Evolutionary conservation across 2,797 vertebrate species (phyloP).

Genomic region (Mormyrus proboscirostris): DNA sequence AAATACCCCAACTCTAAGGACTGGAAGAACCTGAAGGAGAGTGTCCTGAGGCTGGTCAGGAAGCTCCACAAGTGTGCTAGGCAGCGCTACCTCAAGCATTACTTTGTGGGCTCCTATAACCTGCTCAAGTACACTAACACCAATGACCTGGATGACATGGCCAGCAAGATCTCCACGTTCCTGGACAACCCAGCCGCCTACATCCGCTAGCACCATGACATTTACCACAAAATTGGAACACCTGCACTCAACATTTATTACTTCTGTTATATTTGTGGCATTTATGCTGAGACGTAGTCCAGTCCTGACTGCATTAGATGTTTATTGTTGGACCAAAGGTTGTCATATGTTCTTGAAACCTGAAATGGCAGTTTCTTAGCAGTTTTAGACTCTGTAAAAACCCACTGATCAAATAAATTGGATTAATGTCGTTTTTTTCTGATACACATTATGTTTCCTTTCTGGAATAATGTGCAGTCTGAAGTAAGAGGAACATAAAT

Average conservation of each 20-base stretch:
- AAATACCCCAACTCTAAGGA: constrained; percentile 64
- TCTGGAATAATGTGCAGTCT: not conserved
- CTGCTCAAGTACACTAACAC: constrained; percentile 63
- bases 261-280: not conserved
- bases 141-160: constrained; percentile 60
- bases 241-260: not conserved
- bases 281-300: not conserved
- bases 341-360: not conserved
- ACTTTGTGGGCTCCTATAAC: constrained; percentile 65
- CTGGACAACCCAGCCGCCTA: constrained; percentile 53
- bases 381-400: not conserved
- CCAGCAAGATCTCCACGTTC: constrained; percentile 62
- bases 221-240: not conserved
- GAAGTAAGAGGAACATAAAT: not conserved
- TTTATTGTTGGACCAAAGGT: not conserved
- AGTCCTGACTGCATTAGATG: not conserved
- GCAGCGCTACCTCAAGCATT: constrained; percentile 70
- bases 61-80: constrained; percentile 70
- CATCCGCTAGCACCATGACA: constrained; percentile 41
- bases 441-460: not conserved
- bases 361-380: not conserved
- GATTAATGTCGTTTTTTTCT: not conserved
- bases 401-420: not conserved
- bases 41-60: constrained; percentile 62
- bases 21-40: constrained; percentile 58